Conservation (phyloP, 2,888 invertebrate genomes). For the Pheosia gnoma region DNA sequence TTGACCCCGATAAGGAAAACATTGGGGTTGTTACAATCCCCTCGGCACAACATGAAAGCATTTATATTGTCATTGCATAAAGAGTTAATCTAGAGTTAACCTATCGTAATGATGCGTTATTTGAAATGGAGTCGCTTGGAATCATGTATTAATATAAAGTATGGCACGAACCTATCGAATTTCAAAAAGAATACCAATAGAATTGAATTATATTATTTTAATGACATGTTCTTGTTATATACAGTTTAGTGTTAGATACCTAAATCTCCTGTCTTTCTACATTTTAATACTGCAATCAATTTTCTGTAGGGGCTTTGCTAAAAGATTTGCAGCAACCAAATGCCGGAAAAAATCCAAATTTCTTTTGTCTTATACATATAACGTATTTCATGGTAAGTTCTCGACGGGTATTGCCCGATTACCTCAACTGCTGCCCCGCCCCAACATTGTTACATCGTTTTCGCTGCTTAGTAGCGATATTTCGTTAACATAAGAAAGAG, state of each 20-base stretch:
- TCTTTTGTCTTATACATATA: no score
- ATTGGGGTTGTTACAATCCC: slow-evolving; percentile 51
- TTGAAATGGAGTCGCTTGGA: not conserved
- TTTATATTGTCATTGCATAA: slow-evolving; percentile 28
- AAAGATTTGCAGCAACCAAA: no score
- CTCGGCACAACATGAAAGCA: slow-evolving; percentile 35
- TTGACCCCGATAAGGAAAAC: slow-evolving; percentile 59
- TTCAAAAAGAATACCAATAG: not conserved
- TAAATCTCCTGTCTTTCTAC: no score
- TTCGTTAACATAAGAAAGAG: not conserved
- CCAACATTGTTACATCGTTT: not conserved
- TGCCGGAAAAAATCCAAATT: no score
- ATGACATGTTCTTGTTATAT: no score
- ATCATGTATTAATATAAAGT: not conserved
- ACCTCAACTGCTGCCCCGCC: no score
- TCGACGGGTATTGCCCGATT: no score
- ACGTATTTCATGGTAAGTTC: no score
- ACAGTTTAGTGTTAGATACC: no score
- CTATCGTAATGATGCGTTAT: slow-evolving; percentile 5
- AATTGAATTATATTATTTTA: no score
- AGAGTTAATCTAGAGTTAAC: slow-evolving; percentile 9
- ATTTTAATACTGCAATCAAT: no score
- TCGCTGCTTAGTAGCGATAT: not conserved
- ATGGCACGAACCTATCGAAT: not conserved
- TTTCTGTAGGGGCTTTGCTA: no score